phyloP scores from a whole-genome alignment of 2,113 vertebrate genomes.

The Podocnemis expansa region DNA sequence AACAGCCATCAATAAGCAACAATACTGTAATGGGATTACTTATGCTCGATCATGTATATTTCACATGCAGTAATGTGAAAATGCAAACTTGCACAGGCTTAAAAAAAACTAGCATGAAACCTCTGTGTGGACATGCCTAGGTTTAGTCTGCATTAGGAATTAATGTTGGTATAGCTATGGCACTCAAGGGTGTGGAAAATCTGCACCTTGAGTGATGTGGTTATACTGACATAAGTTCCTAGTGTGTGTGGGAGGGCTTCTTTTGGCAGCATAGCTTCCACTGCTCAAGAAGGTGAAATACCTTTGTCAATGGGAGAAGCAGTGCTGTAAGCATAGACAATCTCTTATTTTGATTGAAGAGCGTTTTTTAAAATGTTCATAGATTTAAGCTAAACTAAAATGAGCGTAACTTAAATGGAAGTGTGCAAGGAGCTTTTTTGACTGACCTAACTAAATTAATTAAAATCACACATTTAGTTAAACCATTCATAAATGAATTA shows the following conservation, averaged over 20 bases:
- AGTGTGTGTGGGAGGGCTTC: too few relatives aligned
- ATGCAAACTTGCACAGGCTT: background rate
- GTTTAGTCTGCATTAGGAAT: too few relatives aligned
- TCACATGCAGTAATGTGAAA: background rate
- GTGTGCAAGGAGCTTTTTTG: background rate
- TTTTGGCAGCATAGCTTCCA: too few relatives aligned
- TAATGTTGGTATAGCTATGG: too few relatives aligned
- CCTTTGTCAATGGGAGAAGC: too few relatives aligned
- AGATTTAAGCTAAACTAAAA: background rate
- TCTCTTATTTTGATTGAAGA: background rate
- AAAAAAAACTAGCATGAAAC: background rate
- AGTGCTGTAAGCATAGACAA: too few relatives aligned
- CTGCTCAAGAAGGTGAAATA: too few relatives aligned
- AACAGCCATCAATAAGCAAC: too few relatives aligned
- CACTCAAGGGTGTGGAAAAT: too few relatives aligned
- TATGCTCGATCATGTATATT: background rate
- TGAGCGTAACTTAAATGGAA: background rate
- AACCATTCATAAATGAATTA: background rate
- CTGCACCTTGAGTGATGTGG: too few relatives aligned
- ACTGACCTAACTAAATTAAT: background rate
- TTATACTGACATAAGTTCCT: too few relatives aligned
- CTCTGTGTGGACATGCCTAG: background rate
- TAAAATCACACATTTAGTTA: background rate
- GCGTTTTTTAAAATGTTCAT: background rate
- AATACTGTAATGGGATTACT: background rate